phyloP scores from a whole-genome alignment of 1,140 invertebrate species.

The Drosophila sp. region DNA sequence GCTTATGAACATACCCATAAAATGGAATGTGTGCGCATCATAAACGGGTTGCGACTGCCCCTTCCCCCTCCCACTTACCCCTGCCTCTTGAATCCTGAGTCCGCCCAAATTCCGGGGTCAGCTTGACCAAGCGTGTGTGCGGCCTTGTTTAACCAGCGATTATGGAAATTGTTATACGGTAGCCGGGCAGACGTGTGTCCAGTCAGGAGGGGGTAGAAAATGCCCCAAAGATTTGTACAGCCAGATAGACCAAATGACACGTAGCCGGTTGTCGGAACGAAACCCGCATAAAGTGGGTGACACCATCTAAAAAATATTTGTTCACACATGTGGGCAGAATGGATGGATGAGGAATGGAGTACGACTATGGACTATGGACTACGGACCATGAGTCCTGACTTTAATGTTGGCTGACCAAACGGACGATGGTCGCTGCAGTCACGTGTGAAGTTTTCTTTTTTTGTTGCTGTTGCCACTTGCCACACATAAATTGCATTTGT shows the following conservation, averaged over 20 bases:
- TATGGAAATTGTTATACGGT: slow-evolving; percentile 71
- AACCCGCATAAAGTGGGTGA: slow-evolving; percentile 67
- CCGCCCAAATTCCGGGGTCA: slow-evolving; percentile 41
- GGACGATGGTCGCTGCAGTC: slow-evolving; percentile 61
- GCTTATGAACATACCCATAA: slow-evolving; percentile 68
- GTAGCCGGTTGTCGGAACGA: slow-evolving; percentile 53
- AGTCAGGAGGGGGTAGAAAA: neutral
- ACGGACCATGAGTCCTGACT: slow-evolving; percentile 10
- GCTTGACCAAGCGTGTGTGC: slow-evolving; percentile 66
- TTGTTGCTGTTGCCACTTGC: slow-evolving; percentile 29
- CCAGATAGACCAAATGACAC: slow-evolving; percentile 81
- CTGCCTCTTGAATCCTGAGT: no score
- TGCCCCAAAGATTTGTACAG: slow-evolving; percentile 59
- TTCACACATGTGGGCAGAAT: slow-evolving; percentile 70
- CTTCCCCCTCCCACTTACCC: no score
- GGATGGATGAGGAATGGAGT: slow-evolving; percentile 10
- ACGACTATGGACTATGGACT: neutral
- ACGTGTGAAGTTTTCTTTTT: slow-evolving; percentile 60
- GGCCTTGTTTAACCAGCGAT: slow-evolving; percentile 80
- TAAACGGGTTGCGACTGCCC: slow-evolving; percentile 39
- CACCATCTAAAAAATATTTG: slow-evolving; percentile 82
- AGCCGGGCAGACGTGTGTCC: slow-evolving; percentile 1
- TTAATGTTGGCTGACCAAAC: slow-evolving; percentile 37
- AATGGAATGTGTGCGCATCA: slow-evolving; percentile 54
- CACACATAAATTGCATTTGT: slow-evolving; percentile 74